Evolutionary conservation across 1,140 invertebrate species (phyloP).

Genomic region (Aphaenogaster floridana): DNA sequence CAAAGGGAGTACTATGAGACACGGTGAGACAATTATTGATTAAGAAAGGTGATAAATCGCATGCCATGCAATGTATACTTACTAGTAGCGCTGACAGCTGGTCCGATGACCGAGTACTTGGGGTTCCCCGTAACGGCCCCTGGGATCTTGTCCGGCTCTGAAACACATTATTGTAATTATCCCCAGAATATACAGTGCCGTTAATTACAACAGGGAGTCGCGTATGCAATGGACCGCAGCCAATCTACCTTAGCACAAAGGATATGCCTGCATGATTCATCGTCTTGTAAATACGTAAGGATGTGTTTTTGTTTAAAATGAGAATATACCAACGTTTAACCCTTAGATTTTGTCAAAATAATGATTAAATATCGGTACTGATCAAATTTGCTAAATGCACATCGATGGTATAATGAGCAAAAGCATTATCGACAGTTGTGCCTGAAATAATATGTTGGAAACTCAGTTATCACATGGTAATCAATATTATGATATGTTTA

Average conservation of each 20-base stretch:
- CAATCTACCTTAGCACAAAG: conserved; percentile 86
- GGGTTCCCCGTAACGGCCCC: conserved; percentile 84
- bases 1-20: conserved; percentile 13
- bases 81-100: conserved; percentile 88
- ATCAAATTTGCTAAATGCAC: neutral
- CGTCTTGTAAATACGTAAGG: conserved; percentile 81
- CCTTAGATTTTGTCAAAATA: neutral
- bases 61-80: conserved; percentile 80
- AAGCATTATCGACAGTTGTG: neutral
- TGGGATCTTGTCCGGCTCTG: conserved; percentile 86
- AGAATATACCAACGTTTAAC: neutral
- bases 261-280: conserved; percentile 83
- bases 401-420: neutral
- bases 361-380: neutral
- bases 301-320: conserved; percentile 46
- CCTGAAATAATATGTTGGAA: neutral
- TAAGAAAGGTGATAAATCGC: conserved; percentile 72
- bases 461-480: conserved; percentile 2
- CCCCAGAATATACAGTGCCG: conserved; percentile 85
- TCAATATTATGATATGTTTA: neutral
- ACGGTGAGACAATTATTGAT: conserved; percentile 66
- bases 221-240: conserved; percentile 79
- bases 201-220: conserved; percentile 85
- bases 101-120: conserved; percentile 86
- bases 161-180: conserved; percentile 87